A percentile compares a stretch with the other conserved stretches of the same genome.
Conservation (phyloP, 2,888 invertebrate genomes). For the Ormyrus rosae region DNA sequence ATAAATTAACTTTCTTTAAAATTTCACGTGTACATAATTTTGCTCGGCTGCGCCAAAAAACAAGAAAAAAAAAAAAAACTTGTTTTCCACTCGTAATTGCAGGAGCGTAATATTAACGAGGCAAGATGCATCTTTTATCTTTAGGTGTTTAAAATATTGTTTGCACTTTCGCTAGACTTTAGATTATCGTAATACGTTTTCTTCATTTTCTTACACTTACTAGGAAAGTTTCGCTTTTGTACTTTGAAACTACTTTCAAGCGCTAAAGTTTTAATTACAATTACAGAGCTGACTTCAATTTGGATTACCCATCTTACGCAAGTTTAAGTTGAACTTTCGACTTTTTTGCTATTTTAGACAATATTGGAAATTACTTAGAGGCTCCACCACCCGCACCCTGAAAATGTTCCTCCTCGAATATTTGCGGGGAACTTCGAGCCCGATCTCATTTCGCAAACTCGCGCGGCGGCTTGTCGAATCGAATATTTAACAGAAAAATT, state of each 20-base stretch:
- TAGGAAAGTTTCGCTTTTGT: slow-evolving; percentile 8
- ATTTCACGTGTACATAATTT: no score
- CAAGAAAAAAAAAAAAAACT: no score
- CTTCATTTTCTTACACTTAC: slow-evolving; percentile 38
- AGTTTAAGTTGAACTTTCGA: slow-evolving; percentile 31
- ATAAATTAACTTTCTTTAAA: no score
- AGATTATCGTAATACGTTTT: slow-evolving; percentile 45
- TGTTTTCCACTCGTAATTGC: no score
- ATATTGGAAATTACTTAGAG: slow-evolving; percentile 38
- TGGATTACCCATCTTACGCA: slow-evolving; percentile 40
- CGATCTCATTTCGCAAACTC: no score
- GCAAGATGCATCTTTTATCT: slow-evolving; percentile 11
- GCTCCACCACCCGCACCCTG: no score
- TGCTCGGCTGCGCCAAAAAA: no score
- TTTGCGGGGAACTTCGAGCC: no score
- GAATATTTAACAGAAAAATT: no score
- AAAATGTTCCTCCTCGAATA: no score
- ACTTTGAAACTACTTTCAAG: slow-evolving; percentile 48
- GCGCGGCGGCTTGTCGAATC: no score
- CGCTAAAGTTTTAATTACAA: slow-evolving; percentile 51
- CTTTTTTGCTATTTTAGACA: slow-evolving; percentile 24
- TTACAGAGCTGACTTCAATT: slow-evolving; percentile 44
- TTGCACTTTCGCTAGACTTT: slow-evolving; percentile 21
- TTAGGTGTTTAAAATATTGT: slow-evolving; percentile 10
- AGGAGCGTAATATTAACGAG: no score